A percentile compares a stretch with the other conserved stretches of the same genome.
Conservation (phyloP, 2,797 vertebrate genomes). For the Enteromius viviparus region DNA sequence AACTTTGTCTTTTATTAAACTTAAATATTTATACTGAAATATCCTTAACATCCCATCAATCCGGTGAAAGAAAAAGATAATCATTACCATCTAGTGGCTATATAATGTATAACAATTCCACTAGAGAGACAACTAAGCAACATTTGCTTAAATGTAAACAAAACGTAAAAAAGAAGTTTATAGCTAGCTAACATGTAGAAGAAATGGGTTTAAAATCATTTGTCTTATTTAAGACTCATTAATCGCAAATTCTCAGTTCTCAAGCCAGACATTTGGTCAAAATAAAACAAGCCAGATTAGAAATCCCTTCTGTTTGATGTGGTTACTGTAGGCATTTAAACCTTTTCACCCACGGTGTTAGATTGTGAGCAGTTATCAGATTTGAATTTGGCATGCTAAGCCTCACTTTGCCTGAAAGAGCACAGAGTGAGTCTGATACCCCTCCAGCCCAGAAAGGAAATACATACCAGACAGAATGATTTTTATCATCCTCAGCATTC, state of each 20-base stretch:
- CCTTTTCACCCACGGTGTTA: constrained; percentile 47
- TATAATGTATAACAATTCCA: constrained; percentile 62
- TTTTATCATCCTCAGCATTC: constrained; percentile 48
- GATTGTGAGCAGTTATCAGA: constrained; percentile 70
- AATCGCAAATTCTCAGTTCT: constrained; percentile 3
- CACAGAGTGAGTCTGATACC: constrained; percentile 66
- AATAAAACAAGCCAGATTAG: constrained; percentile 24
- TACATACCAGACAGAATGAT: constrained; percentile 70
- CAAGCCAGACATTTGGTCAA: constrained; percentile 16
- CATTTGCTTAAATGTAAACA: neutral
- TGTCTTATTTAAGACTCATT: neutral
- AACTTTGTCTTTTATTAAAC: constrained; percentile 7
- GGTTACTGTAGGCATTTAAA: constrained; percentile 58
- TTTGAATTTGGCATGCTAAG: constrained; percentile 67
- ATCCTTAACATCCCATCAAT: neutral
- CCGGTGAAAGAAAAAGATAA: constrained; percentile 60
- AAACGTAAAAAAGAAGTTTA: neutral
- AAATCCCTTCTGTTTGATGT: constrained; percentile 60
- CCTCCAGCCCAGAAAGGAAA: constrained; percentile 64
- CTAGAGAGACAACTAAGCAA: neutral
- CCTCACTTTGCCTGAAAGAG: constrained; percentile 53
- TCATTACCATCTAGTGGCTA: constrained; percentile 83
- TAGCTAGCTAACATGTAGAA: neutral
- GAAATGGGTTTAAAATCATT: constrained; percentile 12
- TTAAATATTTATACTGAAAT: constrained; percentile 19